Evolutionary conservation across 2,113 vertebrate species (phyloP).

Genomic region (Lophius piscatorius): DNA sequence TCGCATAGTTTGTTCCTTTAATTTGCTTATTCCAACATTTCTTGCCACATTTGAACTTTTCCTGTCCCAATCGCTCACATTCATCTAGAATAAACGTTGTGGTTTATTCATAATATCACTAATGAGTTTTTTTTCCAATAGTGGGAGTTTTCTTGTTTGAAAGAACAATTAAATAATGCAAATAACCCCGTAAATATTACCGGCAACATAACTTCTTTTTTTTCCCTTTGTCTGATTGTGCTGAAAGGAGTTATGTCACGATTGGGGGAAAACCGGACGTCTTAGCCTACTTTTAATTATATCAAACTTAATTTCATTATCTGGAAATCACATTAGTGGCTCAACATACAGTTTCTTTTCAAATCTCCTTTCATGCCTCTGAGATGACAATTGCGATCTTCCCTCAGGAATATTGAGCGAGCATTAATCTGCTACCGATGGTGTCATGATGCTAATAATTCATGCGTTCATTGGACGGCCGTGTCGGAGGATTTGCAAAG

Average conservation of each 20-base stretch:
- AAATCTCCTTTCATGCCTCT: slow-evolving; percentile 49
- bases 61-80: no score
- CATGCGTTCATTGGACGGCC: no score
- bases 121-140: no score
- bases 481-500: no score
- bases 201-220: background rate
- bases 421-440: slow-evolving; percentile 1
- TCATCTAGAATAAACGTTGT: no score
- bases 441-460: slow-evolving; percentile 43
- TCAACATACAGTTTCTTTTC: slow-evolving; percentile 51
- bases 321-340: slow-evolving; percentile 58
- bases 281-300: slow-evolving; percentile 28
- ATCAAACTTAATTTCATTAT: slow-evolving; percentile 48
- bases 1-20: no score
- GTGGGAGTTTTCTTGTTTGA: no score
- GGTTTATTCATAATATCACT: no score
- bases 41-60: no score
- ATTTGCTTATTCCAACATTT: background rate
- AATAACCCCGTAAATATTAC: background rate
- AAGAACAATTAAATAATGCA: slow-evolving; percentile 3
- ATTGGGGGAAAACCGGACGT: slow-evolving; percentile 10
- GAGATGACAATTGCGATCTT: slow-evolving; percentile 55
- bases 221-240: background rate
- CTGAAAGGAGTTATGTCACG: background rate
- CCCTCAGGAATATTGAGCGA: slow-evolving; percentile 32